Evolutionary conservation across 1,140 invertebrate species (phyloP), one percentile per base, ranked within the genome.

Genomic region (Orius laevigatus): DNA sequence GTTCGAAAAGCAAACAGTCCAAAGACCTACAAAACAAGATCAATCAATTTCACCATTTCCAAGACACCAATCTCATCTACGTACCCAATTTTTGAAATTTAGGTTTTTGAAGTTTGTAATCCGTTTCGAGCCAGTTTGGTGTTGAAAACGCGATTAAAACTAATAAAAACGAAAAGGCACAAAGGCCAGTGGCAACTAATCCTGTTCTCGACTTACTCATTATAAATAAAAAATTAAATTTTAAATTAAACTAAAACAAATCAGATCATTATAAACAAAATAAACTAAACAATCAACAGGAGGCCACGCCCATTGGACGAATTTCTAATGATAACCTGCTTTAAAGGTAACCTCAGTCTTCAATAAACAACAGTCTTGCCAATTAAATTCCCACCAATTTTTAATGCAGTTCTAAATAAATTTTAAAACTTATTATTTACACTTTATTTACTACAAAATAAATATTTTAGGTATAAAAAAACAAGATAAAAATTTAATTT

Each of bases 61-160:
- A n/a, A n/a, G n/a, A n/a, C n/a, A n/a, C n/a, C n/a, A n/a, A n/a
- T n/a, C n/a, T n/a, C n/a, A n/a, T n/a, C n/a, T n/a, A n/a, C n/a
- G n/a, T 70, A 84, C 84, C 83, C 51, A 89, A 74, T 66, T 78
- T 79, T 44, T 79, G 65, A 66, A 92, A 91, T 59, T 81, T 78
- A 11, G 84, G 81, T 56, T 84, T 72, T 51, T 71, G 68, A 14
- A 88, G 64, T 66, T 81, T 74, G 2, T 83, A 82, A 67, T 91
- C 86, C 11, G 83, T 86, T 55, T 85, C 79, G 16, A 96, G 66
- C 91, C 92, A 97, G 62, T 86, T 86, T 18, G 90, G 89, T 56
- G 88, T 89, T 48, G 81, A 80, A 66, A 94, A 96, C 2, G 89
- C 79, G 49, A 93, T 77, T 4, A 93, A 63, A 53, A 91, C 76